Evolutionary conservation across 2,888 invertebrate genomes (phyloP), one percentile per base, ranked within the genome.

Genomic region (Drosophila suboccidentalis): DNA sequence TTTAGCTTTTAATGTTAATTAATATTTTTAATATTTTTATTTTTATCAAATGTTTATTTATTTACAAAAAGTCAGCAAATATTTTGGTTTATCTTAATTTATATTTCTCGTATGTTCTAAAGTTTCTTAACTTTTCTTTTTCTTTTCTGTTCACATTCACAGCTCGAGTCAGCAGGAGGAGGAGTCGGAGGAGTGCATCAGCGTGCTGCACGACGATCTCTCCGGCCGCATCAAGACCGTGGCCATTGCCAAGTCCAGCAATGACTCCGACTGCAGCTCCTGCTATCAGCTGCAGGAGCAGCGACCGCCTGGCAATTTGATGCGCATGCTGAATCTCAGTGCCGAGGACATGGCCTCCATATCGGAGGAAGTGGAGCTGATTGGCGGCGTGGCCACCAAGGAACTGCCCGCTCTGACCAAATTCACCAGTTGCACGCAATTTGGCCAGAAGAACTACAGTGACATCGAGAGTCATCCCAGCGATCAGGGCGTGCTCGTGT

Each of bases 401-500:
- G 61, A 74, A 10, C 15, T 61, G 26, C 70, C 80, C 1, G 66
- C 75, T 2, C 59, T 91, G 0, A 90, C 91, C 8, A 82, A 79
- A 13, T 86, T 86, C 50, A 90, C 89, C 15, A 90, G 75, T 43
- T 91, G 91, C 67, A 63, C 82, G 4, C 90, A 90, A 58, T 91
- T 91, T 26, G 91, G 91, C 1, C 74, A 66, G 4, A 79, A 72
- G 43, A 88, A 86, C 17, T 10, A 46, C 0, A 77, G 66, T 1
- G 39, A 49, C 3, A 11, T 11, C 0, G 17, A 65, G 9, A 50
- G 65, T 91, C 93, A 77, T 66, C 78, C 91, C 70, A 91, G 93
- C 36, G 96, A 96, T 95, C 94, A 94, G 73, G 96, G 96, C 34
- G 94, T 94, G 19, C 94, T 97, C 15, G 95, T 95, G 43, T 97